These are phyloP conservation scores for Trichopria drosophilae DNA, from an alignment of 2,888 invertebrate genomes.

Conservation along the genomic window DNA sequence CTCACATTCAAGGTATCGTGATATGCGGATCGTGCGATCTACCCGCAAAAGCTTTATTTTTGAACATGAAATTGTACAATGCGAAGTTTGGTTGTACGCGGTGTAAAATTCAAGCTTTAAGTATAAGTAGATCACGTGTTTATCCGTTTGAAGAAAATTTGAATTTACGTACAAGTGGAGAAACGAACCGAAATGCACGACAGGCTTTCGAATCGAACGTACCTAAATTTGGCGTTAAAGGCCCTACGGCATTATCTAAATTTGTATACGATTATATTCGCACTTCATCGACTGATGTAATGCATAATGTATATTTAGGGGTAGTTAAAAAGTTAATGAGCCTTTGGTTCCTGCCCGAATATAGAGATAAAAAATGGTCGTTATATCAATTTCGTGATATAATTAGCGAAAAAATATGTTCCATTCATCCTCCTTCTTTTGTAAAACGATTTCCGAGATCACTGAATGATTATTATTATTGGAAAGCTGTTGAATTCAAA, in stretches of 20 bases:
- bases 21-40: conserved; percentile 26
- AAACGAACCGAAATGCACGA: conserved; percentile 4
- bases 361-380: conserved; percentile 8
- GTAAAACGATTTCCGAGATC: conserved; percentile 27
- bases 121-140: background rate
- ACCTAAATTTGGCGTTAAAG: conserved; percentile 26
- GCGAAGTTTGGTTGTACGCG: conserved; percentile 13
- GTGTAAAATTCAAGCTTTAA: conserved; percentile 1
- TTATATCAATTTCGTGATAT: conserved; percentile 10
- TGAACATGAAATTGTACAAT: conserved; percentile 21
- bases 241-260: conserved; percentile 19
- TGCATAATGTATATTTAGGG: conserved; percentile 34
- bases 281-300: conserved; percentile 28
- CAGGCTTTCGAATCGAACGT: background rate
- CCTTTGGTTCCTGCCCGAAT: conserved; percentile 26
- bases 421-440: conserved; percentile 29
- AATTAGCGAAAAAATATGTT: conserved; percentile 25
- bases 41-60: conserved; percentile 23
- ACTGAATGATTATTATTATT: conserved; percentile 28
- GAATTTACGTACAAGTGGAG: conserved; percentile 13
- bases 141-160: conserved; percentile 13
- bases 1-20: conserved; percentile 5
- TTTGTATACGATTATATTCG: conserved; percentile 27
- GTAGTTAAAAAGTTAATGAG: conserved; percentile 25
- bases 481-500: conserved; percentile 36